phyloP scores from a whole-genome alignment of 2,888 invertebrate genomes.

The Chloroclystis v-ata region DNA sequence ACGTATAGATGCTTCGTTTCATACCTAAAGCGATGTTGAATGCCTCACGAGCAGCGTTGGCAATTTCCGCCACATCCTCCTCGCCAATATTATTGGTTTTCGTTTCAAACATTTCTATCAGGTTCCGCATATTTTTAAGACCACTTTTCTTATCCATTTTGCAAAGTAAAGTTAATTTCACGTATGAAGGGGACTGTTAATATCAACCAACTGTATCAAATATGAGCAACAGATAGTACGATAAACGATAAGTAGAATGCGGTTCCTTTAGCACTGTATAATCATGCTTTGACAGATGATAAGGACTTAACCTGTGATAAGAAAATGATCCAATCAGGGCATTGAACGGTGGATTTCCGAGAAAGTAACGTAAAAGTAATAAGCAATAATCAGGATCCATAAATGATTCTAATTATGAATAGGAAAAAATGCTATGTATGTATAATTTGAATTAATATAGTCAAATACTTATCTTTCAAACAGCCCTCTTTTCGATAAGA shows the following conservation, averaged over 20 bases:
- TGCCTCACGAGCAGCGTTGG: slow-evolving; percentile 35
- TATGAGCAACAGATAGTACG: slow-evolving; percentile 41
- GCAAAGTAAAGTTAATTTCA: not conserved
- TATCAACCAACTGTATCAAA: slow-evolving; percentile 23
- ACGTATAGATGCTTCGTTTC: slow-evolving; percentile 1
- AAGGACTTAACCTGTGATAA: slow-evolving; percentile 29
- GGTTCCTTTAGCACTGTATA: slow-evolving; percentile 35
- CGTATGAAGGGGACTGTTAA: slow-evolving; percentile 12
- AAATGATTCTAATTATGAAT: too few relatives aligned
- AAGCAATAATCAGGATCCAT: not conserved
- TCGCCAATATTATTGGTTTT: slow-evolving; percentile 38
- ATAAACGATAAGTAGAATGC: slow-evolving; percentile 40
- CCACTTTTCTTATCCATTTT: slow-evolving; percentile 43
- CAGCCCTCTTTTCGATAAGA: too few relatives aligned
- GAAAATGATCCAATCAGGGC: slow-evolving; percentile 12
- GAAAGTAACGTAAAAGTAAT: not conserved
- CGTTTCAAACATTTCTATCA: slow-evolving; percentile 66
- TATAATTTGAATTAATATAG: too few relatives aligned
- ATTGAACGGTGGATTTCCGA: not conserved
- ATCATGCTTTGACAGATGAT: slow-evolving; percentile 38
- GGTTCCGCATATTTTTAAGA: slow-evolving; percentile 49
- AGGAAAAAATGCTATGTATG: too few relatives aligned
- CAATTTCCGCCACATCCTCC: slow-evolving; percentile 41
- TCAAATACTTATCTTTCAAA: too few relatives aligned
- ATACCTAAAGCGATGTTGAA: slow-evolving; percentile 40